A percentile compares a stretch with the other conserved stretches of the same genome.
phyloP scores from a whole-genome alignment of 2,113 vertebrate species.

The Chunga burmeisteri region DNA sequence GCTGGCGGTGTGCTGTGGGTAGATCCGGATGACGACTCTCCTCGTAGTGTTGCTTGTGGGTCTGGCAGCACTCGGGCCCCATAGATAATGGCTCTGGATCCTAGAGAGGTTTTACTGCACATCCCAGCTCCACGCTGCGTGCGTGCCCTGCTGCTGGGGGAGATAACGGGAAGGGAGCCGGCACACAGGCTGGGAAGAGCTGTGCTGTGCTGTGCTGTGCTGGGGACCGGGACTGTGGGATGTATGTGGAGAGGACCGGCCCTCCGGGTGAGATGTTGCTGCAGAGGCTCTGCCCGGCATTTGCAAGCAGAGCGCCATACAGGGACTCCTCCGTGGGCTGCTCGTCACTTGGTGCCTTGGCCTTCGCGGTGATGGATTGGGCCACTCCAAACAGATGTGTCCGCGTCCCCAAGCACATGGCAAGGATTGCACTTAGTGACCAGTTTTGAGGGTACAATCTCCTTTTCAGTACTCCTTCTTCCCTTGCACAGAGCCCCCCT shows the following conservation, averaged over 20 bases:
- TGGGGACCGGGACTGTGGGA: neutral
- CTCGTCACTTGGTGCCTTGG: fast-evolving
- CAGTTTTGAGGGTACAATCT: neutral
- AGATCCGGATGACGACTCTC: neutral
- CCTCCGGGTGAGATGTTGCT: fast-evolving
- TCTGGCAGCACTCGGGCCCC: neutral
- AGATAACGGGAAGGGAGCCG: fast-evolving
- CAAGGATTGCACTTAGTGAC: neutral
- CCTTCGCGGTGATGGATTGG: fast-evolving
- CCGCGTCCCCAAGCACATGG: neutral
- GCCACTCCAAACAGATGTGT: neutral
- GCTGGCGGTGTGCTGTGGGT: neutral
- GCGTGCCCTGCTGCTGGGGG: neutral
- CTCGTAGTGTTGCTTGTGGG: neutral
- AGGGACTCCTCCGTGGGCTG: neutral
- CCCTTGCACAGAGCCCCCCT: neutral
- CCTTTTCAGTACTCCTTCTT: neutral
- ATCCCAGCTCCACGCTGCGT: neutral
- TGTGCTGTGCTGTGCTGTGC: neutral
- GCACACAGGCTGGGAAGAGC: neutral
- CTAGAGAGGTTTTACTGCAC: neutral
- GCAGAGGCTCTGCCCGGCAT: neutral
- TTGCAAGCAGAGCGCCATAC: neutral
- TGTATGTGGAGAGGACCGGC: fast-evolving
- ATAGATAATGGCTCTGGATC: neutral